Conservation (phyloP, 2,888 invertebrate genomes). For the Spatulosminthurus flaviceps region DNA sequence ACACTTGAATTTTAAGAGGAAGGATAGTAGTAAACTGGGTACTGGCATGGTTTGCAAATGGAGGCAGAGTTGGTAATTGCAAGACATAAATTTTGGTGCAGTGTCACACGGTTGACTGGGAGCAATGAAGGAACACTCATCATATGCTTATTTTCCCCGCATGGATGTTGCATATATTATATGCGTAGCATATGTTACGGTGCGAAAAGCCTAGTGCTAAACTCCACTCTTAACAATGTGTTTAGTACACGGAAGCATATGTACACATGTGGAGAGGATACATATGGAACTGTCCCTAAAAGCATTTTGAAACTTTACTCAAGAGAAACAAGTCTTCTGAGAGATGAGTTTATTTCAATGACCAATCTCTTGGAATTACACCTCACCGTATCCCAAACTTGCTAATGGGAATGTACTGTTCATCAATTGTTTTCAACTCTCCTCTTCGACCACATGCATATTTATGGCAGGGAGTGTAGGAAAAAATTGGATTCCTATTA, state of each 20-base stretch:
- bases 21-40: background rate
- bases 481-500: slow-evolving; percentile 20
- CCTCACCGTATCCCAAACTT: slow-evolving; percentile 24
- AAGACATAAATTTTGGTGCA: slow-evolving; percentile 41
- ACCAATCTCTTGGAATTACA: slow-evolving; percentile 29
- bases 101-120: slow-evolving; percentile 38
- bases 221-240: too few species aligned
- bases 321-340: too few species aligned
- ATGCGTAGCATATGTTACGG: too few species aligned
- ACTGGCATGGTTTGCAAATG: slow-evolving; percentile 31
- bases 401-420: slow-evolving; percentile 40
- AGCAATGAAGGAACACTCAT: slow-evolving; percentile 25
- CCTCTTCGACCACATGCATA: slow-evolving; percentile 36
- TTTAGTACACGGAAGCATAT: too few species aligned
- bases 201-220: background rate
- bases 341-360: slow-evolving; percentile 25
- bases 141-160: background rate
- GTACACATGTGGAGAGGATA: too few species aligned
- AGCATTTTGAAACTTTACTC: too few species aligned
- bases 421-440: slow-evolving; percentile 34
- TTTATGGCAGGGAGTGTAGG: slow-evolving; percentile 30
- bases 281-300: too few species aligned
- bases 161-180: background rate
- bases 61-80: slow-evolving; percentile 29
- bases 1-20: background rate